These are phyloP conservation scores for Oreotrochilus melanogaster DNA, from an alignment of 2,113 vertebrate species.

Conservation along the genomic window DNA sequence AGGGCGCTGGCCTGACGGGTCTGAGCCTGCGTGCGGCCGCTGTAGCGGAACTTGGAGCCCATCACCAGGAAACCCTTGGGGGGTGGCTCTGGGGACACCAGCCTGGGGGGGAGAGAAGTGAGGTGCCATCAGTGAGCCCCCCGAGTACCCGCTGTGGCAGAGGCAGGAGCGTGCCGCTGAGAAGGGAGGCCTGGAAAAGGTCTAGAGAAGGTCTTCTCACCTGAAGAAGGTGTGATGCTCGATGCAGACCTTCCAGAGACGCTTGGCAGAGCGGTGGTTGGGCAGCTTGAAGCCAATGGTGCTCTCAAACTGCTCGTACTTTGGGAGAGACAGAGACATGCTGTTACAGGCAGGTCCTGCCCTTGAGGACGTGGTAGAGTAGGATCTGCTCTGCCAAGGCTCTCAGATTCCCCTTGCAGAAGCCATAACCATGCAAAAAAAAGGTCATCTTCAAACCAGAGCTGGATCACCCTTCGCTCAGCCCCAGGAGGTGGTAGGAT, in stretches of 20 bases:
- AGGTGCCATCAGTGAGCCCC: background rate
- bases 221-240: constrained; percentile 99
- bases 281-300: constrained; percentile 98
- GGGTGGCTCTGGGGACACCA: constrained; percentile 95
- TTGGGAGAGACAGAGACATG: constrained; percentile 13
- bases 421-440: background rate
- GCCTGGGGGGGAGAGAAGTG: constrained; percentile 72
- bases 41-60: constrained; percentile 99
- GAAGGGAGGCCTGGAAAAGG: background rate
- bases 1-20: constrained; percentile 95
- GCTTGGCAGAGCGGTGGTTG: constrained; percentile 96
- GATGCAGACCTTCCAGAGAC: constrained; percentile 99
- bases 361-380: fast-evolving
- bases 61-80: constrained; percentile 98
- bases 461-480: too few relatives aligned
- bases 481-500: background rate
- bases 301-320: constrained; percentile 99
- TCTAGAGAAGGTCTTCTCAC: constrained; percentile 74
- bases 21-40: constrained; percentile 95
- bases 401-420: background rate
- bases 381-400: background rate
- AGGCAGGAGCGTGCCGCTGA: background rate
- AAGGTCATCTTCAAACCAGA: background rate
- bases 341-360: background rate
- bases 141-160: fast-evolving